Evolutionary conservation across 1,140 invertebrate genomes (phyloP).

Genomic region (Asbolus verrucosus): DNA sequence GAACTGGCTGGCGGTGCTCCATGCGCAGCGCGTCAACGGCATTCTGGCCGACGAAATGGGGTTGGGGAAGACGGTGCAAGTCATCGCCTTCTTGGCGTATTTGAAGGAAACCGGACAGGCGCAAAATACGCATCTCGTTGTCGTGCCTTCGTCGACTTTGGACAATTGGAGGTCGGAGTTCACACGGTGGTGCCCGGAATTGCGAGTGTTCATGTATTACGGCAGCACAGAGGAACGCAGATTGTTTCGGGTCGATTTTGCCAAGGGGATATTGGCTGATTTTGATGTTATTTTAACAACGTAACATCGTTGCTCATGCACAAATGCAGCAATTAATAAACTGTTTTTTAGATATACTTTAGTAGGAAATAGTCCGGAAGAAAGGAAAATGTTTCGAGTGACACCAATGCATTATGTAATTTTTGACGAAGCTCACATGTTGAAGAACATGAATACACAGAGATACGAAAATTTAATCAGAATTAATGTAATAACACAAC

Average conservation of each 20-base stretch:
- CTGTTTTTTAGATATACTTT: slow-evolving; percentile 77
- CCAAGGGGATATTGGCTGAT: slow-evolving; percentile 79
- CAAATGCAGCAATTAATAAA: no score
- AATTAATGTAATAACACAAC: slow-evolving; percentile 75
- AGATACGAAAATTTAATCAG: slow-evolving; percentile 90
- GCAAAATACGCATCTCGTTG: slow-evolving; percentile 84
- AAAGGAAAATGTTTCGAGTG: slow-evolving; percentile 90
- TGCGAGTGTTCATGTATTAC: slow-evolving; percentile 89
- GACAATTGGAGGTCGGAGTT: slow-evolving; percentile 93
- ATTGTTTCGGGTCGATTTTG: slow-evolving; percentile 79
- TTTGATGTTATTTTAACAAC: slow-evolving; percentile 91
- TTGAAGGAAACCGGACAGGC: slow-evolving; percentile 81
- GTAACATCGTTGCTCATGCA: no score
- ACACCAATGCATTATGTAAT: slow-evolving; percentile 92
- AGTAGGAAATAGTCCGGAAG: slow-evolving; percentile 85
- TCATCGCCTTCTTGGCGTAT: slow-evolving; percentile 90
- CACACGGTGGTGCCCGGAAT: slow-evolving; percentile 83
- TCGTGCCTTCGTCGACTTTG: slow-evolving; percentile 94
- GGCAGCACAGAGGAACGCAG: slow-evolving; percentile 87
- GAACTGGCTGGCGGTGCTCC: slow-evolving; percentile 93
- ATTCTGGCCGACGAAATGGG: slow-evolving; percentile 95
- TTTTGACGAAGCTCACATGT: slow-evolving; percentile 98
- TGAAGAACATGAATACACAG: slow-evolving; percentile 96
- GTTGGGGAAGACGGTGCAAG: slow-evolving; percentile 91
- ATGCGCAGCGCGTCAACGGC: slow-evolving; percentile 91